Conservation (phyloP, 1,140 invertebrate species). For the Agrypnia vestita region DNA sequence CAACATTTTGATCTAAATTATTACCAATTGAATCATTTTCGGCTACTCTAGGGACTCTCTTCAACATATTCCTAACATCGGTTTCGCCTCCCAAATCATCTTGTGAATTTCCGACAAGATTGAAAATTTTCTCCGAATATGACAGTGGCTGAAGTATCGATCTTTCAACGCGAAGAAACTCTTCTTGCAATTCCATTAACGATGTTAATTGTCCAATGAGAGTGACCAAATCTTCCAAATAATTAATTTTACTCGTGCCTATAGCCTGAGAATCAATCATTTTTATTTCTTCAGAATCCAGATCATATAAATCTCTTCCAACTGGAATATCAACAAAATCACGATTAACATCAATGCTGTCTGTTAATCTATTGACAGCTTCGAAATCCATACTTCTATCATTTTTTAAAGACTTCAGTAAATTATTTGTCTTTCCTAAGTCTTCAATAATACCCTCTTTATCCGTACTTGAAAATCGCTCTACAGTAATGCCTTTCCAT, state of each 20-base stretch:
- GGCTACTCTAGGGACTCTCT: slow-evolving; percentile 22
- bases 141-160: slow-evolving; percentile 31
- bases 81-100: neutral
- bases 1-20: slow-evolving; percentile 1
- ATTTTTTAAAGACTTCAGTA: neutral
- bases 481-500: neutral
- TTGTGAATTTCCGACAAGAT: neutral
- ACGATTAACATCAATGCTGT: slow-evolving; percentile 14
- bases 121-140: neutral
- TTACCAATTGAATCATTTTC: neutral
- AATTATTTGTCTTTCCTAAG: neutral
- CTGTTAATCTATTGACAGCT: slow-evolving; percentile 22
- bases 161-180: slow-evolving; percentile 51
- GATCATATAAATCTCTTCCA: neutral
- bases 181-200: slow-evolving; percentile 51
- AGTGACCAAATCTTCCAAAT: slow-evolving; percentile 36
- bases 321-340: slow-evolving; percentile 23
- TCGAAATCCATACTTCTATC: slow-evolving; percentile 11
- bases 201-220: slow-evolving; percentile 36
- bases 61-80: neutral
- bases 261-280: neutral
- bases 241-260: neutral
- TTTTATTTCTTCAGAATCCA: slow-evolving; percentile 25
- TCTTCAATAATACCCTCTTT: neutral
- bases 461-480: neutral